A percentile compares a stretch with the other conserved stretches of the same genome.
Evolutionary conservation across 2,113 vertebrate genomes (phyloP).

Genomic region (Chaenocephalus aceratus): DNA sequence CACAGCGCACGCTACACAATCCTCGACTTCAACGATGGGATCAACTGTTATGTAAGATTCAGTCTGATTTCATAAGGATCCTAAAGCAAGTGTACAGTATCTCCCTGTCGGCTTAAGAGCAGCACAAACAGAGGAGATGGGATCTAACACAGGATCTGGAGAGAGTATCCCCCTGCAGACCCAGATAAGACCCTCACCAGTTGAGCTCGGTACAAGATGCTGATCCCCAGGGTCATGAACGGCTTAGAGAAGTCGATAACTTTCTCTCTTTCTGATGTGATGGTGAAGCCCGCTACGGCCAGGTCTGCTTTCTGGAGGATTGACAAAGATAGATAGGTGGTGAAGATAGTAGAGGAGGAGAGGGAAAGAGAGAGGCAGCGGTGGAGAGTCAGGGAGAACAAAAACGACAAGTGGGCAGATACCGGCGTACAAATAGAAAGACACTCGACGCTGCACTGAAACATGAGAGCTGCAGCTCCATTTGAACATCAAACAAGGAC

Average conservation of each 20-base stretch:
- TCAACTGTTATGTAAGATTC: conserved; percentile 20
- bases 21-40: conserved; percentile 36
- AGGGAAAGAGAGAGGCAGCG: conserved; percentile 32
- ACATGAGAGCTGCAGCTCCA: conserved; percentile 14
- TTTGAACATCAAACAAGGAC: too few relatives aligned
- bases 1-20: conserved; percentile 20
- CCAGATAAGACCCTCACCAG: conserved; percentile 83
- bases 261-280: conserved; percentile 95
- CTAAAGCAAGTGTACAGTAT: conserved; percentile 5
- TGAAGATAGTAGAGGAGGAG: conserved; percentile 26
- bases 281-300: conserved; percentile 94
- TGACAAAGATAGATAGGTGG: conserved; percentile 53
- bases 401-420: conserved; percentile 45
- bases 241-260: conserved; percentile 97
- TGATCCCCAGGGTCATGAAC: conserved; percentile 95
- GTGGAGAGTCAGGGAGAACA: conserved; percentile 31
- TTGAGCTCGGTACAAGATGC: conserved; percentile 94
- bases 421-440: conserved; percentile 44
- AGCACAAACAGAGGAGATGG: conserved; percentile 35
- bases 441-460: conserved; percentile 6
- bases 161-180: conserved; percentile 32
- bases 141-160: conserved; percentile 50
- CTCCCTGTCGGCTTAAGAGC: conserved; percentile 24
- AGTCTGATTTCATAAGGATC: conserved; percentile 20
- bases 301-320: conserved; percentile 92